These are phyloP conservation scores for Bagarius yarrelli DNA, from an alignment of 2,113 vertebrate genomes.

Conservation along the genomic window DNA sequence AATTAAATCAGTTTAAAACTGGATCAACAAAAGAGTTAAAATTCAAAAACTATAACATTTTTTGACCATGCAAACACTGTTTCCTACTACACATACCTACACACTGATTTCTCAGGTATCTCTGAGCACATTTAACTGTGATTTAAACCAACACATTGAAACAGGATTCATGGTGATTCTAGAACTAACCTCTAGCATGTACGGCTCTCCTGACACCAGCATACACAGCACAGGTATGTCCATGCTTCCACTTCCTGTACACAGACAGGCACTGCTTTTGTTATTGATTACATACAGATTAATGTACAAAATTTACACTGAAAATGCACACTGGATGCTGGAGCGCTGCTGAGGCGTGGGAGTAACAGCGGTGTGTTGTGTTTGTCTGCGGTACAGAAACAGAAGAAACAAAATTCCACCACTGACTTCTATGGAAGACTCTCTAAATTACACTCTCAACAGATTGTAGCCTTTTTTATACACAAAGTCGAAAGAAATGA, in stretches of 20 bases:
- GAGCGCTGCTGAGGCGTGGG: background rate
- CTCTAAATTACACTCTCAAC: too few species aligned
- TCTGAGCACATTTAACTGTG: background rate
- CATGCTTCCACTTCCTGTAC: constrained; percentile 79
- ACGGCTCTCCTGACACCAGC: constrained; percentile 77
- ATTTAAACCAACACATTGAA: too few species aligned
- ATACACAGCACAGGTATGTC: constrained; percentile 88
- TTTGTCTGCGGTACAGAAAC: background rate
- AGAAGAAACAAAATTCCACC: background rate
- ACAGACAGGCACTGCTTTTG: background rate
- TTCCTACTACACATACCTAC: background rate
- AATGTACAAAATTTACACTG: background rate
- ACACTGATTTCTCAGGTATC: background rate
- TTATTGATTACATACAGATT: background rate
- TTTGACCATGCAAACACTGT: background rate
- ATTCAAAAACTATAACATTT: too few species aligned
- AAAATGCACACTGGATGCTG: background rate
- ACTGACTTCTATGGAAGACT: background rate
- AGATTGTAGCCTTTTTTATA: too few species aligned
- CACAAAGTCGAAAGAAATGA: too few species aligned
- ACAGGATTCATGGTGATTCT: too few species aligned
- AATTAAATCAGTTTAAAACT: too few species aligned
- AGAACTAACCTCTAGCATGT: constrained; percentile 76
- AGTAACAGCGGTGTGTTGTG: background rate
- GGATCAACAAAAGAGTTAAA: too few species aligned